Percentiles rank a stretch among this genome's conserved stretches.
Evolutionary conservation across 2,888 invertebrate genomes (phyloP).

Genomic region (Synergus itoensis): DNA sequence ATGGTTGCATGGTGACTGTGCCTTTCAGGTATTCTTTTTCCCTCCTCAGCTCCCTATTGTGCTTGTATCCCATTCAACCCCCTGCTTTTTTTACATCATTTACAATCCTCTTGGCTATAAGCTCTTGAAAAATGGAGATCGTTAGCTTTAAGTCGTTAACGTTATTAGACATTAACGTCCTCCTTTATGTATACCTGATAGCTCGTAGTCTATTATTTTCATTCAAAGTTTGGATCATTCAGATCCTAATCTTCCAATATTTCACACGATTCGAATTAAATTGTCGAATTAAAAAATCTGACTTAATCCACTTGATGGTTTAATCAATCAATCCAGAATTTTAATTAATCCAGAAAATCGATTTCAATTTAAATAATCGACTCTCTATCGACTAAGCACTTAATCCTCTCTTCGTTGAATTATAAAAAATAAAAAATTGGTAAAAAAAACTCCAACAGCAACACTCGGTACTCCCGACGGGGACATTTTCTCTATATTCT

Average conservation of each 20-base stretch:
- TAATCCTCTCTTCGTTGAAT: neutral
- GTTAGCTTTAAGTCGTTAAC: neutral
- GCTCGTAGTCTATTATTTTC: neutral
- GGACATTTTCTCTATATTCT: conserved; percentile 34
- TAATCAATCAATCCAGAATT: no score
- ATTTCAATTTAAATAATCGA: no score
- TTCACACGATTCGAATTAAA: no score
- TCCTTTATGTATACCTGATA: no score
- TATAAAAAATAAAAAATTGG: neutral
- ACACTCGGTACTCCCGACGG: neutral
- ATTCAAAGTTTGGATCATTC: neutral
- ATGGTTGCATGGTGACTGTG: conserved; percentile 47
- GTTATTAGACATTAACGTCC: neutral
- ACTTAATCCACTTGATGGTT: no score
- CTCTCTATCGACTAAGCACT: neutral
- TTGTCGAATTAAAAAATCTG: no score
- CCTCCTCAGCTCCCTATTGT: conserved; percentile 24
- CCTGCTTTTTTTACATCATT: neutral
- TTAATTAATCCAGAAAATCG: no score
- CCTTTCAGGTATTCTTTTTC: conserved; percentile 37
- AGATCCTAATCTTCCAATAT: no score
- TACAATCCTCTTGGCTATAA: conserved; percentile 16
- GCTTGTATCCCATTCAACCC: conserved; percentile 2
- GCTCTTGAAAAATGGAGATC: conserved; percentile 2
- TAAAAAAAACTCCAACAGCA: neutral